Percentiles rank a stretch among this genome's conserved stretches.
These are phyloP conservation scores for Carlito syrichta DNA, from an alignment of 2,113 vertebrate species.

Conservation along the genomic window DNA sequence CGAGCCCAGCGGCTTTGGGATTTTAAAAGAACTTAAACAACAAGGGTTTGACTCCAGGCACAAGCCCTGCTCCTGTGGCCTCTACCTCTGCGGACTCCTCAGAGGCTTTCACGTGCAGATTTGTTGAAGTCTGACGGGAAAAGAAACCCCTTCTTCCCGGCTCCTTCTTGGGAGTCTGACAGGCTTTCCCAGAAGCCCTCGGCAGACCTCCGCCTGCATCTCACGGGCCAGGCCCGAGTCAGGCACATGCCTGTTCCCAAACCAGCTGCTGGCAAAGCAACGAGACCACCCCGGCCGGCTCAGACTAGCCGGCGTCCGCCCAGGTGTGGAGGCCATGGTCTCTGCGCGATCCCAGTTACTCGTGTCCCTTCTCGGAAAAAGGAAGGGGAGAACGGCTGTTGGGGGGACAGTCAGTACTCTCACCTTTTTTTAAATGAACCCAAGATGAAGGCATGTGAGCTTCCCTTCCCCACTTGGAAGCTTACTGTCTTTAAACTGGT, in stretches of 20 bases:
- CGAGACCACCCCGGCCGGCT: not conserved
- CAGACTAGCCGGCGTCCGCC: not conserved
- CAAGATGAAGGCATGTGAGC: no score
- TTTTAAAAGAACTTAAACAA: no score
- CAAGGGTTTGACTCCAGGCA: no score
- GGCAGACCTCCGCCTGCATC: not conserved
- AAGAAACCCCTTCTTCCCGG: not conserved
- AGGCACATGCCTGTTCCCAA: not conserved
- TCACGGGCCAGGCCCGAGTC: not conserved
- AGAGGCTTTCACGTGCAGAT: no score
- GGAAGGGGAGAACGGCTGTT: not conserved
- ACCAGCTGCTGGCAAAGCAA: not conserved
- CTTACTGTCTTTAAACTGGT: not conserved
- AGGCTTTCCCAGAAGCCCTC: not conserved
- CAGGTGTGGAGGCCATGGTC: not conserved
- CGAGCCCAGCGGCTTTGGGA: no score
- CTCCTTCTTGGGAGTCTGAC: not conserved
- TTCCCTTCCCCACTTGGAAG: not conserved
- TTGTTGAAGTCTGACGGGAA: accelerated
- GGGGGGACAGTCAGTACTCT: not conserved
- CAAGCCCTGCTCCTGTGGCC: no score
- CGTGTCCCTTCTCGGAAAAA: no score
- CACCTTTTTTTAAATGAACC: not conserved
- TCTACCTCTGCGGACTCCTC: no score
- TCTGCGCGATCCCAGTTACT: no score